Base-by-base conservation (phyloP, 2,888 invertebrate genomes). In the Hyposoter dolosus region DNA sequence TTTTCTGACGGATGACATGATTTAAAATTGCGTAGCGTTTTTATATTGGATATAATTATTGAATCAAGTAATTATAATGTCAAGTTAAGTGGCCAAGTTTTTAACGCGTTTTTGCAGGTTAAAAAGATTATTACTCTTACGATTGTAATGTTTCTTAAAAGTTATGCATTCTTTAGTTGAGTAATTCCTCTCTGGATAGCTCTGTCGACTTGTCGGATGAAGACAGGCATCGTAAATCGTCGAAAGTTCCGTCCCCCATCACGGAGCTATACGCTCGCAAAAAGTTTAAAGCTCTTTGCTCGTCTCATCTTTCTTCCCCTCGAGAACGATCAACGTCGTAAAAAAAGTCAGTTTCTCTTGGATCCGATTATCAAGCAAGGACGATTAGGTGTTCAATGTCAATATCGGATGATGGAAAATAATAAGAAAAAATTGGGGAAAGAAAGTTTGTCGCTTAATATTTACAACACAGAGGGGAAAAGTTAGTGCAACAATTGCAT, bases 361-460 rank as follows among this genome's bases (percentile, higher is more conserved):
- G 63, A 75, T 74, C 66, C 74, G 79, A 69, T 75, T 75, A 40
- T 80, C 47, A 75, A 63, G 83, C 43, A 76, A 80, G 69, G 80
- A 84, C 65, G 65, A 80, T 80, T 76, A 56, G 75, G 45, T 71
- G 65, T 15, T 60, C 68, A 23, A 63, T 43, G 40, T 43, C 43
- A 53, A 19, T 75, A 75, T 83, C 68, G 53, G n/a, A n/a, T 53
- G 79, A 69, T 68, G 65, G 28, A 60, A 71, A 79, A 79, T 50
- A 56, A 76, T 23, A 40, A 65, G n/a, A 28, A 65, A 43, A 65
- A 65, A 74, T 43, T 28, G 35, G 17, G 28, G 23, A 60, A 72
- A 50, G 53, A 56, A 56, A 74, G 56, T 74, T 60, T 56, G 56
- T 60, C 40, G 12, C 56, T 50, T 40, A 56, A 60, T 4, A 23